Base-by-base conservation (phyloP, 2,888 invertebrate genomes). In the Phyllotreta cruciferae region DNA sequence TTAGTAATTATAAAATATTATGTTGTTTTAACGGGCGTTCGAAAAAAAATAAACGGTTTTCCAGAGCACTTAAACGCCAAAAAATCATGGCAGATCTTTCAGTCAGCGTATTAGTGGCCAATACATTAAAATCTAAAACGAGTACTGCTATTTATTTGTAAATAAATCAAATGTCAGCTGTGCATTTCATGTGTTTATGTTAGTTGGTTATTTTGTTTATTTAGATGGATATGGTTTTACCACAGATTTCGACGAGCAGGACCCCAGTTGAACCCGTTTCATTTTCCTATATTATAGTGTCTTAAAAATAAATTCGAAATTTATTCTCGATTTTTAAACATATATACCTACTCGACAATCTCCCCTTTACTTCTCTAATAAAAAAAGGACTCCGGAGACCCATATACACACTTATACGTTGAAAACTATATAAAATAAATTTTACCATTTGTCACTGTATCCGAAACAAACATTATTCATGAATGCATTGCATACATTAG, bases 401-500 rank as follows among this genome's bases (percentile, higher is more conserved):
- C 35, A 56, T 9, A 56, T 1, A 42, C 39, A 44, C 35, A 44
- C 36, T 35, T 42, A 35, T 36, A 54, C 42, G 34, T 11, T 35
- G 56, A 56, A 56, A 56, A 56, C 36, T 56, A 47, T 56, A 49
- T 49, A 50, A 58, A 50, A 50, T 58, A 58, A 58, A 52, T 50
- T 50, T 52, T 36, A n/a, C 62, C 57, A 62, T 61, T 60, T 60
- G 56, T 64, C 60, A 61, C 52, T 60, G 39, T 56, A 52, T 64
- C 54, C 39, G 41, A 54, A 41, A 44, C 60, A 34, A 47, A 56
- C 62, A 66, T 66, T 63, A 63, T 63, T 63, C 66, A 66, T 58
- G 54, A 58, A 56, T 53, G 42, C 52, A 52, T 60, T 66, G 66
- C 66, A 63, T 64, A 61, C 53, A 64, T 61, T 64, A 64, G 56